Base-by-base conservation (phyloP, 23 tunicate genomes). In the Halocynthia aurantium region DNA sequence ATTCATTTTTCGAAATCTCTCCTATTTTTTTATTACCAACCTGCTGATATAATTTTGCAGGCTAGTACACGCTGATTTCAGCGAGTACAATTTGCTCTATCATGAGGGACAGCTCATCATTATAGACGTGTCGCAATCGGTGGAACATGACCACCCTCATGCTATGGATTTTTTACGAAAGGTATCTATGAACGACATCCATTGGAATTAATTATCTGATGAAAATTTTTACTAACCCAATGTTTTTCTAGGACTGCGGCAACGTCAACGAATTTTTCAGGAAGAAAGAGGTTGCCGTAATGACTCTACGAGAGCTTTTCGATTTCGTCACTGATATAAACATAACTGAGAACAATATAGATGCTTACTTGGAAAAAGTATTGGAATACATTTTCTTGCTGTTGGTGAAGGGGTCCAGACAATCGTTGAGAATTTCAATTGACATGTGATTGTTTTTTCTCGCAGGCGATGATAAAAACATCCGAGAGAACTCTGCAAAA, bases 41-140 rank as follows among this genome's bases (percentile, higher is more conserved):
- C 63, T 4, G 63, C 63, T 58, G 17, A 5, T 11, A 10, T 6
- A 6, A 8, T 74, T 0, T 57, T 73, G 22, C 83, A 80, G 73
- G 22, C 88, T 94, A 10, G 95, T 94, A 13, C 99, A 94, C 77
- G 99, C 91, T 60, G 99, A 94, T 77, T 78, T 94, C 51, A 84
- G 90, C 40, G 99, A 94, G 70, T 94, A 63, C 60, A 94, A 94
- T 73, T 57, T 94, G 21, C 79, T 94, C 6, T 94, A 94, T 62
- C 91, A 94, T 68, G 55, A 88, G 1, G 96, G 91, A 9, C 73
- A 69, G 17, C 50, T 88, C 15, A 82, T 94, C 8, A 79, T 94
- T 15, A 94, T 94, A 5, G 99, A 94, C 75, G 99, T 94, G 7
- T 94, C 99, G 7, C 99, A 94, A 54, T 94, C 99, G 5, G 99